Evolutionary conservation across 2,113 vertebrate genomes (phyloP).

Genomic region (Eudyptes chrysolophus): DNA sequence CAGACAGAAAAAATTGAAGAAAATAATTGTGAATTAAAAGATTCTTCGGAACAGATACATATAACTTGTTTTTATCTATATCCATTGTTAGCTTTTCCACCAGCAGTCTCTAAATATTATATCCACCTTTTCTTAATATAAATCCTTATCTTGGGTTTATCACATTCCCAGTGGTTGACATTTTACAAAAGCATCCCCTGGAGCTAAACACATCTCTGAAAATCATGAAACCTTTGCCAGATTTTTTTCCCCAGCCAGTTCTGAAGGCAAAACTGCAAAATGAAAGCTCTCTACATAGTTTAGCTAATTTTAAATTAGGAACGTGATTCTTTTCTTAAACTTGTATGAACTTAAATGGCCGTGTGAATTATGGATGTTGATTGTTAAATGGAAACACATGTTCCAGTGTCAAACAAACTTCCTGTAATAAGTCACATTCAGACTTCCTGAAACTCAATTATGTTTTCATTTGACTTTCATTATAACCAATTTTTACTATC

Average conservation of each 20-base stretch:
- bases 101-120: not conserved
- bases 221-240: not conserved
- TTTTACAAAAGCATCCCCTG: not conserved
- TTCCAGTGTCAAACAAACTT: not conserved
- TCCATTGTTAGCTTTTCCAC: not conserved
- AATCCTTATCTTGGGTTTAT: not conserved
- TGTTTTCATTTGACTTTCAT: constrained; percentile 16
- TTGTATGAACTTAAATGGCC: not conserved
- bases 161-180: not conserved
- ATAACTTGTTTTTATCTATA: not conserved
- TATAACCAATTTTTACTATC: not conserved
- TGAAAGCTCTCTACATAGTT: not conserved
- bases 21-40: not conserved
- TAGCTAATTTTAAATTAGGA: constrained; percentile 6
- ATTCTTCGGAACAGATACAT: not conserved
- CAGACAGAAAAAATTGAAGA: not conserved
- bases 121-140: not conserved
- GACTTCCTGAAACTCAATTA: not conserved
- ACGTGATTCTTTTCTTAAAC: not conserved
- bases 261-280: not conserved
- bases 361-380: not conserved
- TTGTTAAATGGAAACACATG: constrained; percentile 7
- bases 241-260: not conserved
- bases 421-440: not conserved
- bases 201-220: not conserved